Evolutionary conservation across 1,140 invertebrate genomes (phyloP).

Genomic region (Lepidurus arcticus): DNA sequence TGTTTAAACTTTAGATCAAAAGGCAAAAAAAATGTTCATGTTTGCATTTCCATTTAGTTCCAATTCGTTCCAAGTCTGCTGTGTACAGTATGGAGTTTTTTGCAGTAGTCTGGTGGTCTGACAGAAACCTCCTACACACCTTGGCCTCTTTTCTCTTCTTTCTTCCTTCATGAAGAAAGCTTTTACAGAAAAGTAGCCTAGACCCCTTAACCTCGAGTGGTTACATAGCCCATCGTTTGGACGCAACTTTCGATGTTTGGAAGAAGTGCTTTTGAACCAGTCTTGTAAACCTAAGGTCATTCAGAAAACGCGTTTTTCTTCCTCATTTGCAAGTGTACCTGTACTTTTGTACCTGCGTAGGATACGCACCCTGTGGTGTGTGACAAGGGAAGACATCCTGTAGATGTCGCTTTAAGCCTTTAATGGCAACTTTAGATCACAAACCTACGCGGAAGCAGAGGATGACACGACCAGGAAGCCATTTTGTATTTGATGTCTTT

Average conservation of each 20-base stretch:
- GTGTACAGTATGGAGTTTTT: background rate
- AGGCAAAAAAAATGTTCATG: too few relatives aligned
- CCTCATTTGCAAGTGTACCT: background rate
- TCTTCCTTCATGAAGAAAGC: background rate
- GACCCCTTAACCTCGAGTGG: conserved; percentile 7
- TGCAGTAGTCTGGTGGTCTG: background rate
- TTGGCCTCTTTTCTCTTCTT: background rate
- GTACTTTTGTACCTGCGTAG: too few relatives aligned
- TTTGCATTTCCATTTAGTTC: too few relatives aligned
- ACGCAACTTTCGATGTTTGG: background rate
- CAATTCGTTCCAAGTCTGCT: too few relatives aligned
- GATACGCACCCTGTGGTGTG: background rate
- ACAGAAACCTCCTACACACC: conserved; percentile 2
- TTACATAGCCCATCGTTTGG: background rate
- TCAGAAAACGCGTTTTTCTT: background rate
- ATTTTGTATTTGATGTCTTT: background rate
- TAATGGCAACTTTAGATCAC: conserved; percentile 4
- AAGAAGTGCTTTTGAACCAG: background rate
- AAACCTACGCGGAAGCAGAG: background rate
- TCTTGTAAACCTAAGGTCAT: background rate
- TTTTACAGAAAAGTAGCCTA: conserved; percentile 7
- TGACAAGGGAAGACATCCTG: background rate
- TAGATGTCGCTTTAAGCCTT: background rate
- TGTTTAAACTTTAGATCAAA: too few relatives aligned
- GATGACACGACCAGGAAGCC: background rate